These are phyloP conservation scores for Erannis defoliaria DNA, from an alignment of 2,888 invertebrate genomes.

Conservation along the genomic window DNA sequence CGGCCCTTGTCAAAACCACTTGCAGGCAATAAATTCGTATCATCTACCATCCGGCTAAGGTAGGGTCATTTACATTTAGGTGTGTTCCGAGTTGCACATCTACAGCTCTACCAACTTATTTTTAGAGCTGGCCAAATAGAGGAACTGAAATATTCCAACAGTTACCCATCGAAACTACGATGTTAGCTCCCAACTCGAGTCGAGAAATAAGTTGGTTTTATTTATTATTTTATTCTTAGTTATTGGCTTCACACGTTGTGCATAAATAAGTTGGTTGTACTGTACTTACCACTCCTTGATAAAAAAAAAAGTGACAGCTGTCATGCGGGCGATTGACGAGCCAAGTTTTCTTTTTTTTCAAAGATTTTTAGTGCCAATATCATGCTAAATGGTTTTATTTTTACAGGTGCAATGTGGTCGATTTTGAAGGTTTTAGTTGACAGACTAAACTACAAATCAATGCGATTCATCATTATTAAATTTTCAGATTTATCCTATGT, in stretches of 20 bases:
- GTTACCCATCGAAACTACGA: too few species aligned
- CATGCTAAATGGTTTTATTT: background rate
- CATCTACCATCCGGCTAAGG: conserved; percentile 39
- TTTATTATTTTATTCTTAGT: too few species aligned
- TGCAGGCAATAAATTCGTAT: conserved; percentile 39
- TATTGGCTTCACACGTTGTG: too few species aligned
- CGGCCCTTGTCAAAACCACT: conserved; percentile 30
- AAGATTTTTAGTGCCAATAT: conserved; percentile 7
- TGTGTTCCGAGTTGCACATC: conserved; percentile 34
- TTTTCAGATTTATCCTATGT: too few species aligned
- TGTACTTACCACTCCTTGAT: conserved; percentile 21
- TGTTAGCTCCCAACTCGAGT: too few species aligned
- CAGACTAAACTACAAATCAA: too few species aligned
- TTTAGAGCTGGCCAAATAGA: too few species aligned
- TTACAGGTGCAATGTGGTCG: background rate
- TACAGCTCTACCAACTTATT: background rate
- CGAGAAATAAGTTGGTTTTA: too few species aligned
- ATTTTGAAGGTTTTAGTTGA: too few species aligned
- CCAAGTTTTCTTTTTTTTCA: conserved; percentile 19
- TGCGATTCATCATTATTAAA: too few species aligned
- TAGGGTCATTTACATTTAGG: conserved; percentile 45
- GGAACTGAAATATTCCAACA: too few species aligned
- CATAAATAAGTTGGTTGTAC: background rate
- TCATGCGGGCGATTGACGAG: conserved; percentile 42
- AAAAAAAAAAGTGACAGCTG: conserved; percentile 45